Evolutionary conservation across 1,140 invertebrate genomes (phyloP).

Genomic region (Holcopasites calliopsidis): DNA sequence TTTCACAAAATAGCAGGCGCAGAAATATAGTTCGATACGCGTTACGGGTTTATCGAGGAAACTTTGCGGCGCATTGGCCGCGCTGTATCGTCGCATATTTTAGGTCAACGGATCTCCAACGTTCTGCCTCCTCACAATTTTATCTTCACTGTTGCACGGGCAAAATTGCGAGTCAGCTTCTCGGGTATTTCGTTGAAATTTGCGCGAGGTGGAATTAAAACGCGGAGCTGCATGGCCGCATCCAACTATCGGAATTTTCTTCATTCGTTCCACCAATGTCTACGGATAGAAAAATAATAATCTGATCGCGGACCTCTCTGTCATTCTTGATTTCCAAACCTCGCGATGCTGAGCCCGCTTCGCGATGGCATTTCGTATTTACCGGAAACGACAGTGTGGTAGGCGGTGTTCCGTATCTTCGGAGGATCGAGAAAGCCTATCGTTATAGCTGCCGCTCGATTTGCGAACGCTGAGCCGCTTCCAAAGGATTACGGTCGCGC

Average conservation of each 20-base stretch:
- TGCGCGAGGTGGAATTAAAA: constrained; percentile 28
- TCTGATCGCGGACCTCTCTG: not conserved
- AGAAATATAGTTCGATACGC: not conserved
- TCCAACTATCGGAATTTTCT: constrained; percentile 34
- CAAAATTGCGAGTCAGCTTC: constrained; percentile 20
- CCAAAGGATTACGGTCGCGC: constrained; percentile 46
- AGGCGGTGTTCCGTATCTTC: not conserved
- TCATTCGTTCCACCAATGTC: not conserved
- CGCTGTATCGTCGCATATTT: constrained; percentile 18
- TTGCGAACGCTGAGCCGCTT: constrained; percentile 37
- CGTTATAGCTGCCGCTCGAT: constrained; percentile 3
- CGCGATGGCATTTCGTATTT: not conserved
- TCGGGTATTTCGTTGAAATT: constrained; percentile 28
- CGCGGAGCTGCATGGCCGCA: not conserved
- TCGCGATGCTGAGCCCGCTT: not conserved
- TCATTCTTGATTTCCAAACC: not conserved
- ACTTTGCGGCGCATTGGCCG: constrained; percentile 5
- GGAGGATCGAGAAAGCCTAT: constrained; percentile 16
- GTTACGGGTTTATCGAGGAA: constrained; percentile 24
- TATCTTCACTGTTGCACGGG: not conserved
- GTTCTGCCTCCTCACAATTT: not conserved
- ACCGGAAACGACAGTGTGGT: not conserved
- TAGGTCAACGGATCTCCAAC: constrained; percentile 19
- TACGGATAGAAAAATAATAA: not conserved
- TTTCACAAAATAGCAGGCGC: not conserved